Conservation (phyloP, 2,888 invertebrate genomes). For the Drosophila kuntzei region DNA sequence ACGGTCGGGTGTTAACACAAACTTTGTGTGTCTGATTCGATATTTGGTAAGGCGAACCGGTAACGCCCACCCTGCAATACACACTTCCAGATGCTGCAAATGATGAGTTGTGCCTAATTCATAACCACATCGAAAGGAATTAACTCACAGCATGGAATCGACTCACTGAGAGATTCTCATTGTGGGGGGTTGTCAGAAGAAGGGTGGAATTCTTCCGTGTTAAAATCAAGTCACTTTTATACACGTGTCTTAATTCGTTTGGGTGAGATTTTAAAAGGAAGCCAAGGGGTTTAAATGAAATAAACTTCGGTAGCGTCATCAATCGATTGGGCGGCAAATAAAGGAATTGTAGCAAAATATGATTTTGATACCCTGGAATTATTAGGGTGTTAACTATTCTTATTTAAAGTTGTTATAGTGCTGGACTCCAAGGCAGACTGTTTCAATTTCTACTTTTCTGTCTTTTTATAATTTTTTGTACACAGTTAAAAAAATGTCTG, state of each 20-base stretch:
- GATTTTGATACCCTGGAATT: conserved; percentile 2
- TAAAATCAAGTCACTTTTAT: conserved; percentile 64
- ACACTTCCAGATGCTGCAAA: conserved; percentile 76
- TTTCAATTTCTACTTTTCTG: too few relatives aligned
- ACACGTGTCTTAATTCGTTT: conserved; percentile 82
- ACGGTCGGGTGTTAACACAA: conserved; percentile 72
- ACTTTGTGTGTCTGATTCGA: conserved; percentile 73
- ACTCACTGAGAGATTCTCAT: conserved; percentile 23
- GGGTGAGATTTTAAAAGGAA: conserved; percentile 75
- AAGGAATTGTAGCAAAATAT: conserved; percentile 6
- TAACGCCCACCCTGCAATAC: conserved; percentile 39
- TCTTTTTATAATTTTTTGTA: too few relatives aligned
- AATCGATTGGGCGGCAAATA: conserved; percentile 66
- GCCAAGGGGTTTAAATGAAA: conserved; percentile 72
- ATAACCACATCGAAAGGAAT: conserved; percentile 84
- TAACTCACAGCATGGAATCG: conserved; percentile 75
- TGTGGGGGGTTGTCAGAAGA: conserved; percentile 15
- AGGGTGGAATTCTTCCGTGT: conserved; percentile 50
- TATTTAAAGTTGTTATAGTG: not conserved
- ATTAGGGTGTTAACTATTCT: not conserved
- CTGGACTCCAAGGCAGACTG: not conserved
- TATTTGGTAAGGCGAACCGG: conserved; percentile 46
- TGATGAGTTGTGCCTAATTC: conserved; percentile 84
- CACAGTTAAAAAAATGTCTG: too few relatives aligned
- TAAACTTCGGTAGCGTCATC: conserved; percentile 82